Evolutionary conservation across 2,888 invertebrate genomes (phyloP), one percentile per base, ranked within the genome.

Genomic region (Fragum fragum): DNA sequence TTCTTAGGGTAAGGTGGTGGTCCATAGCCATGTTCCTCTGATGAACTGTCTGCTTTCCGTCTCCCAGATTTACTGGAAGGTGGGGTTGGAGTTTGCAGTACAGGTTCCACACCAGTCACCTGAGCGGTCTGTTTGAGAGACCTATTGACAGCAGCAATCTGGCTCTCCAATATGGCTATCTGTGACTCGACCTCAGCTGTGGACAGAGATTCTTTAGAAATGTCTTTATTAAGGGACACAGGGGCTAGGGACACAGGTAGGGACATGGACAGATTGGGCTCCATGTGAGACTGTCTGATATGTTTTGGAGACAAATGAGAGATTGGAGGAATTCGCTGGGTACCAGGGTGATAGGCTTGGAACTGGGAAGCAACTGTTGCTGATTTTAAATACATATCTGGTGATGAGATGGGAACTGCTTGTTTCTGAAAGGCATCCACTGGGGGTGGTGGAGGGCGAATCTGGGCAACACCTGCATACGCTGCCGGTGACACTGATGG

Each of bases 221-320:
- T 68, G 55, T 75, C 75, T 59, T 75, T 76, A 18, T 29, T 55
- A 11, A 75, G 42, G 42, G 72, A 52, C 26, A 66, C 71, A 23
- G 75, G 75, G 23, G 85, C 73, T 32, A 85, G 59, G 16, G 85
- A 79, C 16, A 85, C 85, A 21, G 85, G 85, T 55, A 85, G 61
- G 39, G 85, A 79, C 85, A 85, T 85, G 36, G 85, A 77, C 47
- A 85, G 59, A 61, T 71, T 76, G 28, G 81, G 84, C 29, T 85
- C 85, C 21, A 85, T 55, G 70, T 84, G 84, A 28, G 82, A 75
- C 66, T 85, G 85, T 47, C 85, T 76, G 81, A 85, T 85, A 81
- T 85, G 85, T 73, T 85, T 85, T 5, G 85, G 85, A 59, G 85
- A 85, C 23, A 85, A 55, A 68, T 85, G 85, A 11, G 85, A 85